phyloP scores from a whole-genome alignment of 2,888 invertebrate species.

The Eupithecia centaureata region DNA sequence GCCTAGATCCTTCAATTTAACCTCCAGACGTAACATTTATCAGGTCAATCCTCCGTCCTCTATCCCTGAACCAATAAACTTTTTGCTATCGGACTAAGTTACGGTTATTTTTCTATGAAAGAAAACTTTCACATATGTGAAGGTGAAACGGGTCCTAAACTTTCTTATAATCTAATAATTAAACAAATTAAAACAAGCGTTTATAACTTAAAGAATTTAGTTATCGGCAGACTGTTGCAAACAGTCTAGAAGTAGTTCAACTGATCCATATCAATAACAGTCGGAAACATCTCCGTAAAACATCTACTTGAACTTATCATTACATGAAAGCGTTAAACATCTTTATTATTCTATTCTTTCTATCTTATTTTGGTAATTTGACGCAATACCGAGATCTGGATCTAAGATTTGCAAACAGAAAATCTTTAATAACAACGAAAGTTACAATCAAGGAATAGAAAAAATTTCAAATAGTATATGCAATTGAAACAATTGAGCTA shows the following conservation, averaged over 20 bases:
- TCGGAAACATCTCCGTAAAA: too few species aligned
- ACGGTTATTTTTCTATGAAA: conserved; percentile 15
- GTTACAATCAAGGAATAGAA: too few species aligned
- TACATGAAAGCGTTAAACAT: conserved; percentile 5
- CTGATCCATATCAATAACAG: too few species aligned
- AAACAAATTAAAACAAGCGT: too few species aligned
- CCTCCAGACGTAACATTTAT: conserved; percentile 45
- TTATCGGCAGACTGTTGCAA: too few species aligned
- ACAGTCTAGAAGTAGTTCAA: too few species aligned
- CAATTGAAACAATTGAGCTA: too few species aligned
- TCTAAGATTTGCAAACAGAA: background rate
- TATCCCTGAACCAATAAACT: conserved; percentile 31
- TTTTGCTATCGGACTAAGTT: conserved; percentile 29
- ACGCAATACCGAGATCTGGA: background rate
- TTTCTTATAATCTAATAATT: too few species aligned
- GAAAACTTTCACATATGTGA: conserved; percentile 9
- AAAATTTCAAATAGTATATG: too few species aligned
- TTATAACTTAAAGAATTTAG: too few species aligned
- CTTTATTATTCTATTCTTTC: too few species aligned
- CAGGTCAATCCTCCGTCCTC: conserved; percentile 39
- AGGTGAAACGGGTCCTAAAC: background rate
- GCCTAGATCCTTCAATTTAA: conserved; percentile 31
- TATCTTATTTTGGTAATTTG: background rate
- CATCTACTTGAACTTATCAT: background rate
- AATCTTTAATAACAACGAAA: too few species aligned